Evolutionary conservation across 1,140 invertebrate species (phyloP), one percentile per base, ranked within the genome.

Genomic region (Latrodectus geometricus): DNA sequence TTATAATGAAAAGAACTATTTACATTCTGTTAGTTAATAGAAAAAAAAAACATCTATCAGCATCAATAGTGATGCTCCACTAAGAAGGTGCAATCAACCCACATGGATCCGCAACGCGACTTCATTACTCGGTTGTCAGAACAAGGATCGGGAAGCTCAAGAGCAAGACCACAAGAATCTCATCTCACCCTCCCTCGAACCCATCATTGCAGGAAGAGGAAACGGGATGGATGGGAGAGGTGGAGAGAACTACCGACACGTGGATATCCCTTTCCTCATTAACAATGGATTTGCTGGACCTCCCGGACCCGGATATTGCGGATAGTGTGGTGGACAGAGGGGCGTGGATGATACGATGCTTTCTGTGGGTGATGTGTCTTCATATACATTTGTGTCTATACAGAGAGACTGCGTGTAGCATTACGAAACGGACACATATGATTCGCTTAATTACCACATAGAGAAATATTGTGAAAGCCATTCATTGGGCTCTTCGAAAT

Each of bases 221-320:
- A 49, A 48, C 65, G 9, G 23, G 12, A 50, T 56, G 20, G 52
- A 52, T 61, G 74, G 54, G 74, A n/a, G 61, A n/a, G 21, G 14
- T 11, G 65, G 65, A 56, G 23, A 61, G 61, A 54, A 48, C 48
- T 73, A 74, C 72, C 76, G 82, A 84, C 82, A 84, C 52, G 50
- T 66, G 82, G 82, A 84, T 84, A 75, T 84, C 82, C 82, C 82
- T 84, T 84, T 84, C 82, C 82, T 84, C 82, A 84, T 84, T 84
- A 76, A 84, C 82, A 84, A 84, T 84, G 74, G 82, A 84, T 84
- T 84, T 84, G 82, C 82, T 66, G 73, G 70, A 17, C 74, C 23
- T 17, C 54, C 68, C 70, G 80, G 80, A 83, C 82, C 75, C 73
- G 73, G 82, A 84, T 76, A 84, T 81, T 81, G 79, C 52, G 79